Evolutionary conservation across 2,113 vertebrate genomes (phyloP), one percentile per base, ranked within the genome.

Genomic region (Meleagris gallopavo): DNA sequence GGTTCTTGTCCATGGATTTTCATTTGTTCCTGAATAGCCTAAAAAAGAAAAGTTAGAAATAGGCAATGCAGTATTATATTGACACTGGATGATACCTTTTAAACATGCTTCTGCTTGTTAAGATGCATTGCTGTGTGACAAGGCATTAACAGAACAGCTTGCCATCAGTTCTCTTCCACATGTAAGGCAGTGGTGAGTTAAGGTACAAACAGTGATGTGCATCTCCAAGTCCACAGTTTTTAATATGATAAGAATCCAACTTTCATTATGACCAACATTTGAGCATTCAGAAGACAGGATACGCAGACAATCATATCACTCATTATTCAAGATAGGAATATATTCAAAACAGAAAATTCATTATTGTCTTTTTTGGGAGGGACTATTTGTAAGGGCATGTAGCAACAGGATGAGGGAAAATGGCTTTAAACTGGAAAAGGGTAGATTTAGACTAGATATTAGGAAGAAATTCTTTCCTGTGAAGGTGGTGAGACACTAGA

Each of bases 21-120:
- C 98, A 99, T 99, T 98, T 99, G 98, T 92, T 99, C 99, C 92
- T 99, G 99, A 96, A 99, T 99, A 87, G 98, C 99, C 99, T 99
- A 94, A 73, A 54, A 93, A 71, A 73, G 43, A 64, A 66, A 96
- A 90, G n/a, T 88, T 54, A 66, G n/a, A 67, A 36, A 78, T 5
- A 46, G 9, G 12, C 13, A 69, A 11, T n/a, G 7, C 34, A 71
- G 27, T 40, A 48, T 46, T 40, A n/a, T 5, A 70, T 16, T 48
- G 54, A 69, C 27, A 25, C 9, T 15, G 16, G 18, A 48, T 15
- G 5, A 34, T 65, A 61, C 14, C 38, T 50, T 36, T 61, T 11
- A 8, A 36, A 19, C 27, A 72, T 17, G 36, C 32, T 83, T 75
- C 55, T 85, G 11, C 54, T 69, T 43, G 52, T 62, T 36, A 30